A percentile compares a stretch with the other conserved stretches of the same genome.
Evolutionary conservation across 2,888 invertebrate species (phyloP).

Genomic region (Folsomia candida): DNA sequence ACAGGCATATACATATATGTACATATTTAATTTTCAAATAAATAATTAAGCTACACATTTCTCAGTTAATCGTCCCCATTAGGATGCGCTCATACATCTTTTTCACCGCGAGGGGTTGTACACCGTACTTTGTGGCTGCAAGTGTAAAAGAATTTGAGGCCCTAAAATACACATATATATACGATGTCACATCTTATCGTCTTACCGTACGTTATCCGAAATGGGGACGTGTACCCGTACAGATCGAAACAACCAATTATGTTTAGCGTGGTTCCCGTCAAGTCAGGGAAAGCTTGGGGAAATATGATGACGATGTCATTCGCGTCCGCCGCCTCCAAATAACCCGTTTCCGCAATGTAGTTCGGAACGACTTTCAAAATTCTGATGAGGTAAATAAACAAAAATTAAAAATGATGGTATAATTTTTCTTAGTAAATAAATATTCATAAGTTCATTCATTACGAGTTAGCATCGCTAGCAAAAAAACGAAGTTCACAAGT

Average conservation of each 20-base stretch:
- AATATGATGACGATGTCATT: background rate
- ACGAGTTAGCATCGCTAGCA: too few species aligned
- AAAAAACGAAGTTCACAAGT: too few species aligned
- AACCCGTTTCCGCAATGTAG: background rate
- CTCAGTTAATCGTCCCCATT: background rate
- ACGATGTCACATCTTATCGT: too few species aligned
- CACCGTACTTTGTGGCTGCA: background rate
- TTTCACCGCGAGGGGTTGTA: background rate
- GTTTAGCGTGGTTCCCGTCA: background rate
- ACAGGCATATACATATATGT: background rate
- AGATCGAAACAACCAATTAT: background rate
- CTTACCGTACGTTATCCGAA: background rate
- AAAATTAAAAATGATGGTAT: too few species aligned
- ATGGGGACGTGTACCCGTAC: background rate
- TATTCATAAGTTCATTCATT: too few species aligned
- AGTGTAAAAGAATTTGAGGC: too few species aligned
- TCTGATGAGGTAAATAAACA: background rate
- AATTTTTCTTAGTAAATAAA: too few species aligned
- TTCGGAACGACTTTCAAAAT: background rate
- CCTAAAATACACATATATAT: too few species aligned
- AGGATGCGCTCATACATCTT: background rate
- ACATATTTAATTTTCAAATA: background rate
- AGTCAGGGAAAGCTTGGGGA: background rate
- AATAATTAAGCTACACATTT: background rate
- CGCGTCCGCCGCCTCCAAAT: background rate